Evolutionary conservation across 2,888 invertebrate species (phyloP).

Genomic region (Tanytarsus gracilentus): DNA sequence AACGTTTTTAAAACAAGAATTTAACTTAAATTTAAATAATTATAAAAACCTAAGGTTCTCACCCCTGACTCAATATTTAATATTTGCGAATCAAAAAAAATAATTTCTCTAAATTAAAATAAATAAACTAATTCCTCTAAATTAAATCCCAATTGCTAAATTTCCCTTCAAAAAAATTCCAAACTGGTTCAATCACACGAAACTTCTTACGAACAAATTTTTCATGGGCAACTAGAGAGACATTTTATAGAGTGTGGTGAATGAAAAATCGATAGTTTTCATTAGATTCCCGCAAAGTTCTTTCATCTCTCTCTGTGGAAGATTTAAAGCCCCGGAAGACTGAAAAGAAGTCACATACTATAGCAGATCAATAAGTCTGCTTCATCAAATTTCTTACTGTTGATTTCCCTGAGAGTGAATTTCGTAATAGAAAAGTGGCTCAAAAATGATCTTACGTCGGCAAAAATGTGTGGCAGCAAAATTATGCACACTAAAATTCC

Average conservation of each 20-base stretch:
- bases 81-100: too few relatives aligned
- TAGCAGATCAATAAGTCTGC: conserved; percentile 23
- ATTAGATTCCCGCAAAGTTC: neutral
- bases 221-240: neutral
- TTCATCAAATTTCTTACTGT: conserved; percentile 28
- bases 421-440: conserved; percentile 16
- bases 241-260: neutral
- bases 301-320: neutral
- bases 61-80: too few relatives aligned
- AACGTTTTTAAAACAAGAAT: too few relatives aligned
- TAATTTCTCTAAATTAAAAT: too few relatives aligned
- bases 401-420: conserved; percentile 13
- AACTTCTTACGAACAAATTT: neutral
- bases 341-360: neutral
- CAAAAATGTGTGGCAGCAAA: conserved; percentile 21
- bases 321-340: conserved; percentile 3
- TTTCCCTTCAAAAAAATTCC: too few relatives aligned
- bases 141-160: too few relatives aligned
- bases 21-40: too few relatives aligned
- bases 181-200: too few relatives aligned
- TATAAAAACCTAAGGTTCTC: too few relatives aligned
- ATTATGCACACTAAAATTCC: conserved; percentile 28
- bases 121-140: too few relatives aligned
- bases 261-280: conserved; percentile 26
- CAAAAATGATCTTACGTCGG: conserved; percentile 25